Percentiles rank a stretch among this genome's conserved stretches.
Evolutionary conservation across 2,113 vertebrate species (phyloP).

Genomic region (Anguilla japonica): DNA sequence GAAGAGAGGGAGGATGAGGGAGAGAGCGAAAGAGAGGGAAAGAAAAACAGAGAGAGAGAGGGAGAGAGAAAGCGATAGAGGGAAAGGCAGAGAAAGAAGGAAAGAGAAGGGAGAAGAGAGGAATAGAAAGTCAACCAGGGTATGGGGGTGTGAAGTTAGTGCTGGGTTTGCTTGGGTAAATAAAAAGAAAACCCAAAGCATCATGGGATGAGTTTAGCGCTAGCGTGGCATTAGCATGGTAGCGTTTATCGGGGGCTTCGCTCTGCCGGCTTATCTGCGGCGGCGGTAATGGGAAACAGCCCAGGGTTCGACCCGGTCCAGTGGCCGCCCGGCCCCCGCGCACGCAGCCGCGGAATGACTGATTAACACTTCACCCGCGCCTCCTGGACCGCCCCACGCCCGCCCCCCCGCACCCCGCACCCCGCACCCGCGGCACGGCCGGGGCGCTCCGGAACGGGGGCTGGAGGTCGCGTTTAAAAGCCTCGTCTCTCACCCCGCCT

Average conservation of each 20-base stretch:
- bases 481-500: conserved; percentile 9
- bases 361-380: conserved; percentile 23
- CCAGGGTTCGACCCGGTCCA: background rate
- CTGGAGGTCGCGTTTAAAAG: conserved; percentile 16
- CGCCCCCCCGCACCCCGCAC: background rate
- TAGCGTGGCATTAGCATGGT: conserved; percentile 19
- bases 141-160: conserved; percentile 30
- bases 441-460: background rate
- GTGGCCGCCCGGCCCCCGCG: background rate
- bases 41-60: background rate
- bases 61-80: background rate
- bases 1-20: background rate
- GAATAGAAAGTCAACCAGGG: background rate
- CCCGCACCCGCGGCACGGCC: conserved; percentile 7
- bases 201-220: background rate
- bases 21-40: background rate
- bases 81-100: background rate
- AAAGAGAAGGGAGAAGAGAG: background rate
- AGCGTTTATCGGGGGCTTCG: conserved; percentile 2
- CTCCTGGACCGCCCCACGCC: background rate
- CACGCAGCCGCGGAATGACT: conserved; percentile 19
- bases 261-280: conserved; percentile 17
- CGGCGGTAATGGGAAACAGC: background rate
- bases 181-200: conserved; percentile 35
- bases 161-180: conserved; percentile 37